Base-by-base conservation (phyloP, 2,113 vertebrate genomes). In the Melanotaenia duboulayi region DNA sequence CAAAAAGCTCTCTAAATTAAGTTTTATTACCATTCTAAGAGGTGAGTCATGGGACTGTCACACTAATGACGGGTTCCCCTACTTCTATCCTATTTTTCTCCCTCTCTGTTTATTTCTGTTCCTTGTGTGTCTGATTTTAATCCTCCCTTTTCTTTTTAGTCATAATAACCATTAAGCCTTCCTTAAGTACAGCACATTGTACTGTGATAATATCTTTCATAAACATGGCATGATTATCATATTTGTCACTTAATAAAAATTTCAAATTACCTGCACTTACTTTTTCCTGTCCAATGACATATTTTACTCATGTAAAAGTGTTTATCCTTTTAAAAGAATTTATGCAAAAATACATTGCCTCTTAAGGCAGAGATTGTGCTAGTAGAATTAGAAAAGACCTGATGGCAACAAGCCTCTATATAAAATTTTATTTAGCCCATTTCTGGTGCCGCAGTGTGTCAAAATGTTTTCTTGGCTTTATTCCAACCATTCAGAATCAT, bases 1-100 rank as follows among this genome's bases (percentile, higher is more conserved):
- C 75, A 66, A 74, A 81, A 75, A 59, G 51, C 58, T 54, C 23
- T 57, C 50, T 76, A 88, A 85, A 89, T 88, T 55, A 80, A 69
- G 60, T 89, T 87, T 87, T 76, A 87, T 83, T 71, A 61, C 61
- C 64, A 48, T 81, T 82, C 40, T 48, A 78, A 64, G n/a, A 16
- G 13, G 22, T 90, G 89, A 93, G 64, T 92, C 88, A 91, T 76
- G 42, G 12, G 35, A 62, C 75, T 78, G 82, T 82, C 76, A 82
- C 57, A 71, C 77, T 88, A 84, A 91, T 71, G 82, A 90, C 83
- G 88, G 89, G 44, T 78, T 87, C 73, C 88, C 89, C 67, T 82
- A 37, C 50, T 61, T 74, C 42, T 39, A 22, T 58, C 25, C 51
- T 22, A 35, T 55, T 78, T 80, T 59, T 52, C 37, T 50, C 23